phyloP scores from a whole-genome alignment of 1,140 invertebrate species.

The Lysiphlebus fabarum region DNA sequence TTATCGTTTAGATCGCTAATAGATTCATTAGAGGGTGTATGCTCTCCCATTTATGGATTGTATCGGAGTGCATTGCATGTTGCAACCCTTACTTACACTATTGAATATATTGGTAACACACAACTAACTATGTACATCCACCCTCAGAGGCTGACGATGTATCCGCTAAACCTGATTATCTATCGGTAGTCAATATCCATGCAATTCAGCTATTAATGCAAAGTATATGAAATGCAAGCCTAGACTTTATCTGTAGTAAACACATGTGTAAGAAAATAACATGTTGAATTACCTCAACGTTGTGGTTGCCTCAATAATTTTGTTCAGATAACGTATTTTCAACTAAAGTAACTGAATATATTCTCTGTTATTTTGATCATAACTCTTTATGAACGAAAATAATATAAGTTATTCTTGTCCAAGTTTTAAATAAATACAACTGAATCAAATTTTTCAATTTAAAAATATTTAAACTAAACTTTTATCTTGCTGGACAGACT shows the following conservation, averaged over 20 bases:
- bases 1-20: conserved; percentile 37
- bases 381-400: no score
- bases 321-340: no score
- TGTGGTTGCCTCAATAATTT: no score
- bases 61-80: conserved; percentile 25
- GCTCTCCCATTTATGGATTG: conserved; percentile 17
- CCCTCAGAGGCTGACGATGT: conserved; percentile 25
- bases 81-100: conserved; percentile 12
- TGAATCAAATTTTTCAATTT: no score
- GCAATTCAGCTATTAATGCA: conserved; percentile 35
- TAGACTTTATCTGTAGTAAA: background rate
- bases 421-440: no score
- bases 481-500: no score
- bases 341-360: no score
- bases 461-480: no score
- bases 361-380: no score
- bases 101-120: conserved; percentile 14
- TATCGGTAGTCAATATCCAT: conserved; percentile 43
- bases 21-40: conserved; percentile 43
- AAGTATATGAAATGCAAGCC: background rate
- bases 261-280: no score
- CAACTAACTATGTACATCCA: conserved; percentile 28
- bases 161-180: conserved; percentile 39
- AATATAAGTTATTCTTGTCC: no score
- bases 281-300: no score